Evolutionary conservation across 2,888 invertebrate genomes (phyloP), one percentile per base, ranked within the genome.

Genomic region (Agonopterix alstromeriana): DNA sequence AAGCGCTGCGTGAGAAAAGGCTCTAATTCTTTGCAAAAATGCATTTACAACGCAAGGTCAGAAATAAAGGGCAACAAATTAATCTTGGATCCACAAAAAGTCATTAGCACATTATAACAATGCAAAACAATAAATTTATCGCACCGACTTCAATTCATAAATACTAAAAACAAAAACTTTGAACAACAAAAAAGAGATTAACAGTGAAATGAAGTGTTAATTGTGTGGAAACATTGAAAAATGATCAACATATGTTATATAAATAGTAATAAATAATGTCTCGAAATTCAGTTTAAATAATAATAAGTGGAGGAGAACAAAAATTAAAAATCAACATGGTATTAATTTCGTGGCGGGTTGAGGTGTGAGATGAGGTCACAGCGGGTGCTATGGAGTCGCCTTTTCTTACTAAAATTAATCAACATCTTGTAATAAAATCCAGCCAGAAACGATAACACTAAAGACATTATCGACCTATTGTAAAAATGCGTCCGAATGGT

Each of bases 161-260:
- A 72, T 67, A 73, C 65, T 65, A 67, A 70, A 72, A 73, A 73
- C 72, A 75, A 78, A 77, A 80, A 67, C 60, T 61, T 60, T 81
- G 81, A 84, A 82, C 79, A 72, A 65, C 71, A 76, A 81, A 85
- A 86, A 86, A 83, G 85, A 88, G 88, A 82, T 81, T 82, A 84
- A 82, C 79, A 72, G 65, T 72, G 76, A 81, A 85, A 86, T 86
- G 84, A 86, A 88, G 88, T 88, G 88, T 87, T 88, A 88, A 88
- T 88, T 84, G 82, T 82, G 74, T 82, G 75, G 82, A 82, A 78
- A 85, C 87, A 86, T 86, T 87, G 87, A 88, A 83, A 85, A 87
- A 88, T 87, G 85, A 82, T 85, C 84, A 84, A 82, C 87, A 87
- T 88, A 87, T 80, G 84, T 86, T 87, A 87, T 87, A 86, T 87